These are phyloP conservation scores for Thera britannica DNA, from an alignment of 2,888 invertebrate species.

Conservation along the genomic window DNA sequence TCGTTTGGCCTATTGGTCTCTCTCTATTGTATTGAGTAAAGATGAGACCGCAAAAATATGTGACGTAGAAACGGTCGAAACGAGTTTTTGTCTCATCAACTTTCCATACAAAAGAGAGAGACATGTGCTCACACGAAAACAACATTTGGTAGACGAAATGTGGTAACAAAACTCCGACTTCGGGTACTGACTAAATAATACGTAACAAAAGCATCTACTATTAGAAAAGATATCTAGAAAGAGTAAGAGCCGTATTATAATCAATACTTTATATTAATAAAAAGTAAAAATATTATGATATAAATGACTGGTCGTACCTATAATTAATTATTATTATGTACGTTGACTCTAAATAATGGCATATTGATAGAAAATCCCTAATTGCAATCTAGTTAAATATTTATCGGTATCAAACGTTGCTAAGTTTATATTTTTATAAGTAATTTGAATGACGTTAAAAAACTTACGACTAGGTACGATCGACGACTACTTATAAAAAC, in stretches of 20 bases:
- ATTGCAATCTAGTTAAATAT: neutral
- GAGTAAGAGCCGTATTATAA: neutral
- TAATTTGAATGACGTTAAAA: neutral
- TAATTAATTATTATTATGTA: constrained; percentile 6
- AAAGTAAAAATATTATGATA: constrained; percentile 12
- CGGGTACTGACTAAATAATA: too few species aligned
- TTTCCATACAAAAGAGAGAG: too few species aligned
- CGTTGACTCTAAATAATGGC: constrained; percentile 17
- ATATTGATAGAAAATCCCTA: constrained; percentile 4
- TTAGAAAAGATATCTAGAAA: neutral
- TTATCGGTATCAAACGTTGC: neutral
- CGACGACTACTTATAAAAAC: neutral
- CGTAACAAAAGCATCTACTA: too few species aligned
- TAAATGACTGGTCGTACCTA: constrained; percentile 28
- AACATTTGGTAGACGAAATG: too few species aligned
- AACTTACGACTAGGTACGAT: constrained; percentile 8
- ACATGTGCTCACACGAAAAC: too few species aligned
- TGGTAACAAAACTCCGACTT: too few species aligned
- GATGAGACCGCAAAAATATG: too few species aligned
- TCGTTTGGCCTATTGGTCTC: too few species aligned
- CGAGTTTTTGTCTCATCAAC: too few species aligned
- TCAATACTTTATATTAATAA: constrained; percentile 3
- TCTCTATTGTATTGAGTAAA: too few species aligned
- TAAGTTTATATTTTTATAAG: neutral
- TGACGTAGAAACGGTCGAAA: too few species aligned